A percentile compares a stretch with the other conserved stretches of the same genome.
Evolutionary conservation across 1,140 invertebrate genomes (phyloP).

Genomic region (Trichonephila clavipes): DNA sequence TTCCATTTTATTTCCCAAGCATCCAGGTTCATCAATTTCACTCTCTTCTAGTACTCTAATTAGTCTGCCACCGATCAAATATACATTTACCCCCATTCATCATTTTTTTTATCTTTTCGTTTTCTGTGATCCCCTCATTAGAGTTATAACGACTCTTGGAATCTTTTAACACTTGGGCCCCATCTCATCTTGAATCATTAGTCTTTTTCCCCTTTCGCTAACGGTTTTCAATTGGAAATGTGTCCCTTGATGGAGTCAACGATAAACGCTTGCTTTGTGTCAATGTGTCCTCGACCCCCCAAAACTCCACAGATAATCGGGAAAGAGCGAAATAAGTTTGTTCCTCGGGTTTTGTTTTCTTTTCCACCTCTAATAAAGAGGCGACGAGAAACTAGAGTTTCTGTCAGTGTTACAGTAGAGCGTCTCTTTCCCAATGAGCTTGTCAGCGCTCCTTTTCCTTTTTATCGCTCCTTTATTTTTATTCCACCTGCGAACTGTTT

Average conservation of each 20-base stretch:
- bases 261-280: neutral
- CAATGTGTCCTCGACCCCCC: conserved; percentile 9
- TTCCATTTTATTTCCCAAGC: neutral
- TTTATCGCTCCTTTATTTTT: conserved; percentile 18
- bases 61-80: conserved; percentile 13
- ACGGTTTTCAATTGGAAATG: neutral
- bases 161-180: neutral
- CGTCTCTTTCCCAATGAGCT: conserved; percentile 18
- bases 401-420: neutral
- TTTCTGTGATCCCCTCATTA: neutral
- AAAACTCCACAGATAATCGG: neutral
- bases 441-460: conserved; percentile 9
- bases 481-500: conserved; percentile 22
- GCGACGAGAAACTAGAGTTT: conserved; percentile 1
- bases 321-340: conserved; percentile 27
- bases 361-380: conserved; percentile 8
- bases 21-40: neutral
- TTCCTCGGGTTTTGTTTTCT: conserved; percentile 27
- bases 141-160: neutral
- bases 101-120: neutral
- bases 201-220: neutral
- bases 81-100: conserved; percentile 1
- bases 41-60: neutral
- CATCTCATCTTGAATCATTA: conserved; percentile 1
- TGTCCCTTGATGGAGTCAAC: neutral